phyloP scores from a whole-genome alignment of 2,888 invertebrate genomes.

The Dynastes maya region DNA sequence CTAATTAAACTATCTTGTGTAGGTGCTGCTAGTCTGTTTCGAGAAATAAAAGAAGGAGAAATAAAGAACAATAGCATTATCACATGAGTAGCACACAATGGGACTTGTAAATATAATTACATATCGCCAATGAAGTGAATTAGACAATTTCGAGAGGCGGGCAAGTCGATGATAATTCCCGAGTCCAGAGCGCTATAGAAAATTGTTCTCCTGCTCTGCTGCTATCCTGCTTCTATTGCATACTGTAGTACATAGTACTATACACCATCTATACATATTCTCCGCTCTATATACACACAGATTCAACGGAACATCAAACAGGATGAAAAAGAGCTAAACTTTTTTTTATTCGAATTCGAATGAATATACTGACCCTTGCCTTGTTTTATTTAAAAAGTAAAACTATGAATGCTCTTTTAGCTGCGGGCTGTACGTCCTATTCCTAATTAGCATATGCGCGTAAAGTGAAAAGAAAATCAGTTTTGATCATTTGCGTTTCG shows the following conservation, averaged over 20 bases:
- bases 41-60: neutral
- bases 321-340: slow-evolving; percentile 63
- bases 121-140: slow-evolving; percentile 33
- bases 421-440: slow-evolving; percentile 68
- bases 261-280: slow-evolving; percentile 31
- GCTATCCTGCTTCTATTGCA: neutral
- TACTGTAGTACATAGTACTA: slow-evolving; percentile 3
- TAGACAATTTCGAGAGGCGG: slow-evolving; percentile 38
- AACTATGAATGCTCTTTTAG: slow-evolving; percentile 69
- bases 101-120: slow-evolving; percentile 33
- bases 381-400: slow-evolving; percentile 69
- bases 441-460: slow-evolving; percentile 69
- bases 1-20: neutral
- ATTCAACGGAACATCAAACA: slow-evolving; percentile 52
- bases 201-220: slow-evolving; percentile 15
- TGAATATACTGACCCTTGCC: slow-evolving; percentile 70
- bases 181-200: slow-evolving; percentile 34
- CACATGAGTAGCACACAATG: neutral
- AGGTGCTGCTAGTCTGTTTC: too few species aligned
- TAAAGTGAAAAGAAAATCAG: slow-evolving; percentile 67
- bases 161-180: slow-evolving; percentile 44
- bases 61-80: neutral
- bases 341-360: slow-evolving; percentile 65
- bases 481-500: slow-evolving; percentile 64
- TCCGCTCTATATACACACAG: slow-evolving; percentile 38